These are phyloP conservation scores for Premnoplex brunnescens DNA, from an alignment of 2,797 vertebrate genomes.

Conservation along the genomic window DNA sequence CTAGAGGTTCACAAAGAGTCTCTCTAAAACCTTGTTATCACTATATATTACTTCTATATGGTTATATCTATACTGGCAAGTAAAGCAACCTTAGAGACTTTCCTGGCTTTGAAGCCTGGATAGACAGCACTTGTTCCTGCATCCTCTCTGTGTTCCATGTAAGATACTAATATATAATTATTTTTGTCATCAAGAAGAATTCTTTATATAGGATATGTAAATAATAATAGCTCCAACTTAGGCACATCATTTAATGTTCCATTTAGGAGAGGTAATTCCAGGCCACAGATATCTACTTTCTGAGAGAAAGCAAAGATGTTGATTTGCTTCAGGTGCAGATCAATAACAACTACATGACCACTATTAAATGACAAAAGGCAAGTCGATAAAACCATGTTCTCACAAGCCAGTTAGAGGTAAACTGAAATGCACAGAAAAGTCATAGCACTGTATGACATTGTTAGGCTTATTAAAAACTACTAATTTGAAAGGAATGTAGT, in stretches of 20 bases:
- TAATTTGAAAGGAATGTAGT: neutral
- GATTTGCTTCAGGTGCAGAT: neutral
- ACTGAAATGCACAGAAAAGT: neutral
- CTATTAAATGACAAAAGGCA: conserved; percentile 8
- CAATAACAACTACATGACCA: neutral
- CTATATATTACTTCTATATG: neutral
- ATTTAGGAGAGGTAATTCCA: neutral
- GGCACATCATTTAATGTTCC: neutral
- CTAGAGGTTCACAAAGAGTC: neutral
- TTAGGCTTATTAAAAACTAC: neutral
- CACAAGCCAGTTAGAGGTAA: neutral
- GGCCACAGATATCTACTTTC: neutral
- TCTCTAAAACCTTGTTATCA: neutral
- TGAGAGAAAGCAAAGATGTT: neutral
- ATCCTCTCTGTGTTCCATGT: neutral
- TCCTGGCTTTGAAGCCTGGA: neutral
- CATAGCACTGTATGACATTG: neutral
- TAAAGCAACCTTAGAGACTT: neutral
- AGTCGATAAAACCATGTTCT: conserved; percentile 1
- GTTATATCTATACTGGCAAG: neutral
- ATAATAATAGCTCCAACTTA: neutral
- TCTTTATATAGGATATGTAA: neutral
- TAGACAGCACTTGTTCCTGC: neutral
- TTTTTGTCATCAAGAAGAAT: neutral
- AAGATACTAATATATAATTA: neutral